phyloP scores from a whole-genome alignment of 92 coral and sea anemone genomes.

The Phenganax marumi region DNA sequence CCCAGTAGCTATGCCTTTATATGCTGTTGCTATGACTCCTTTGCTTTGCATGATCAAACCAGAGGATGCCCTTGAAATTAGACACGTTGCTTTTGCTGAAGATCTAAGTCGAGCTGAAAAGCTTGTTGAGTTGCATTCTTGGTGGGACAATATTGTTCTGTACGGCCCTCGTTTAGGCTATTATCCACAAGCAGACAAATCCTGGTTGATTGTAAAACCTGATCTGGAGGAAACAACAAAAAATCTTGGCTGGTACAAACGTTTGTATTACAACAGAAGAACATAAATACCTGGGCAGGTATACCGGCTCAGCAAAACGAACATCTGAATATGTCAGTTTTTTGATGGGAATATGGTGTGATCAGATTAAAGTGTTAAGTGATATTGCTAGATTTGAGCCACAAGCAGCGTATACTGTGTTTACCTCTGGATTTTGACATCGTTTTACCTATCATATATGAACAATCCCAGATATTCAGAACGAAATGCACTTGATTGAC shows the following conservation, averaged over 20 bases:
- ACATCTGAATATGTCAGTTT: slow-evolving; percentile 14
- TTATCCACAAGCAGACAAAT: slow-evolving; percentile 34
- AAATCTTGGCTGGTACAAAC: slow-evolving; percentile 10
- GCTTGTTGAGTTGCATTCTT: slow-evolving; percentile 10
- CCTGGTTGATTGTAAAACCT: slow-evolving; percentile 50
- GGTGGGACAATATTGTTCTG: slow-evolving; percentile 51
- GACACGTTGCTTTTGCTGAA: slow-evolving; percentile 36
- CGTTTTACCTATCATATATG: slow-evolving; percentile 38
- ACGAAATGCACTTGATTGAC: slow-evolving; percentile 32
- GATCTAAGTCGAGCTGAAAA: slow-evolving; percentile 22
- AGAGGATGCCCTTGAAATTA: not conserved
- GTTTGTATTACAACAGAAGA: slow-evolving; percentile 43
- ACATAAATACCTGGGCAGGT: slow-evolving; percentile 43
- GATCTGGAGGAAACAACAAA: slow-evolving; percentile 21
- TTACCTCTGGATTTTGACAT: slow-evolving; percentile 36
- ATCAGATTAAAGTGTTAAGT: slow-evolving; percentile 44
- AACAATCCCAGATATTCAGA: slow-evolving; percentile 35
- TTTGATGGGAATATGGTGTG: slow-evolving; percentile 45
- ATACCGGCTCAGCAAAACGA: slow-evolving; percentile 36
- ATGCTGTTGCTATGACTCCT: slow-evolving; percentile 33
- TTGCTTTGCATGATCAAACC: slow-evolving; percentile 12
- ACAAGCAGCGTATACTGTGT: slow-evolving; percentile 50
- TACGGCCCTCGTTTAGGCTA: slow-evolving; percentile 49
- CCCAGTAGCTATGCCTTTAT: slow-evolving; percentile 35
- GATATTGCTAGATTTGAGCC: slow-evolving; percentile 48